Evolutionary conservation across 2,113 vertebrate genomes (phyloP), one percentile per base, ranked within the genome.

Genomic region (Siniperca chuatsi): DNA sequence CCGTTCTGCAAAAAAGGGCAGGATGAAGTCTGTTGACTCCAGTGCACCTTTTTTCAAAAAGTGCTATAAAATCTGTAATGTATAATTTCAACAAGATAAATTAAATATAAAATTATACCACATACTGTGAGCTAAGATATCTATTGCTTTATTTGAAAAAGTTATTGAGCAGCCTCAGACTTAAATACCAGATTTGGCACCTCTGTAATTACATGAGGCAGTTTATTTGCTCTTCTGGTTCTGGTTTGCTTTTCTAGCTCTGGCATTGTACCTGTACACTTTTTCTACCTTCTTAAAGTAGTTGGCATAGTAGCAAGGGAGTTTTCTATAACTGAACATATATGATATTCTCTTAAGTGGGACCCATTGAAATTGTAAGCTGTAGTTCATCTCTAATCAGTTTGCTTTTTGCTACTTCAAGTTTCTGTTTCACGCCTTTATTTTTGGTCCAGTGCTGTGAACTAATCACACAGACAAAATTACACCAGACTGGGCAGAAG

Each of bases 401-500:
- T 78, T 83, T 33, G 23, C 21, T 60, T 35, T 62, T n/a, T 55
- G 15, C 9, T 35, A 9, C 35, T 48, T 46, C 9, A 54, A 33
- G 70, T 69, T 37, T 33, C 33, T n/a, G 16, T 64, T 40, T 71
- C 23, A 37, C 0, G 2, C 29, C 2, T 55, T 57, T 37, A 42
- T 61, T 37, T n/a, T 58, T 79, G 29, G 58, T 37, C 40, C 40
- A 55, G 20, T 23, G 54, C 18, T 58, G 67, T 72, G 35, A 87
- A 52, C 65, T 62, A 66, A 81, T 81, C 57, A 64, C 67, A 66
- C 66, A 8, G 23, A 48, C 0, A 58, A 77, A 77, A 40, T 72
- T 15, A 80, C 65, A 67, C 67, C 25, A 54, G 25, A 61, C 25
- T 33, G 16, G 55, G n/a, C 21, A 65, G 48, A 1, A 35, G 42